A percentile compares a stretch with the other conserved stretches of the same genome.
These are phyloP conservation scores for Dreissena polymorpha DNA, from an alignment of 1,140 invertebrate genomes.

Conservation along the genomic window DNA sequence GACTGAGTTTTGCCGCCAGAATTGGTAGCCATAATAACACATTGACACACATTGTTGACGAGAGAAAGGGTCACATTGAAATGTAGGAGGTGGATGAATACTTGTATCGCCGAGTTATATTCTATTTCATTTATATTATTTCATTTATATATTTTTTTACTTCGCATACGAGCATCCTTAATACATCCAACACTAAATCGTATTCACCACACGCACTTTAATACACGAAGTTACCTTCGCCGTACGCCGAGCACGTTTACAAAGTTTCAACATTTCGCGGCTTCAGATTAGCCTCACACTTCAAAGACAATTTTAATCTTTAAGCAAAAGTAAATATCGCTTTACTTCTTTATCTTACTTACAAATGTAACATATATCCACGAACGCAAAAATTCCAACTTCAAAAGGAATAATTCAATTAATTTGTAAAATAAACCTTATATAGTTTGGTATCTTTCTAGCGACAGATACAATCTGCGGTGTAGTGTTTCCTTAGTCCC, in stretches of 20 bases:
- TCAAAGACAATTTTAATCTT: constrained; percentile 1
- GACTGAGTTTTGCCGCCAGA: constrained; percentile 18
- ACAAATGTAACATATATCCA: neutral
- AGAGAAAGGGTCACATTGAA: neutral
- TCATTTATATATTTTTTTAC: too few species aligned
- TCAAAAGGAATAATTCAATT: constrained; percentile 51
- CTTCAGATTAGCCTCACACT: constrained; percentile 12
- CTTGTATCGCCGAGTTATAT: neutral
- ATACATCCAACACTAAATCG: neutral
- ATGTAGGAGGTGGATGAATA: too few species aligned
- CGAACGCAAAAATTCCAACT: constrained; percentile 15
- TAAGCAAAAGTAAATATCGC: constrained; percentile 11
- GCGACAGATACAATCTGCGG: neutral
- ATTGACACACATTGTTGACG: constrained; percentile 4
- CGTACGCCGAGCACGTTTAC: neutral
- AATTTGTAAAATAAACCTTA: constrained; percentile 47
- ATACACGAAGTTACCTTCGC: neutral
- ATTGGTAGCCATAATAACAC: constrained; percentile 15
- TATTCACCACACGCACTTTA: neutral
- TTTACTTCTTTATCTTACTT: constrained; percentile 6
- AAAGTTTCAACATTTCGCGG: constrained; percentile 8
- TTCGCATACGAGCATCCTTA: neutral
- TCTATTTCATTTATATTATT: constrained; percentile 15
- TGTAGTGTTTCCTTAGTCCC: neutral
- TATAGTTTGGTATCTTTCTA: neutral